Evolutionary conservation across 2,797 vertebrate genomes (phyloP), one percentile per base, ranked within the genome.

Genomic region (Scolopax rusticola): DNA sequence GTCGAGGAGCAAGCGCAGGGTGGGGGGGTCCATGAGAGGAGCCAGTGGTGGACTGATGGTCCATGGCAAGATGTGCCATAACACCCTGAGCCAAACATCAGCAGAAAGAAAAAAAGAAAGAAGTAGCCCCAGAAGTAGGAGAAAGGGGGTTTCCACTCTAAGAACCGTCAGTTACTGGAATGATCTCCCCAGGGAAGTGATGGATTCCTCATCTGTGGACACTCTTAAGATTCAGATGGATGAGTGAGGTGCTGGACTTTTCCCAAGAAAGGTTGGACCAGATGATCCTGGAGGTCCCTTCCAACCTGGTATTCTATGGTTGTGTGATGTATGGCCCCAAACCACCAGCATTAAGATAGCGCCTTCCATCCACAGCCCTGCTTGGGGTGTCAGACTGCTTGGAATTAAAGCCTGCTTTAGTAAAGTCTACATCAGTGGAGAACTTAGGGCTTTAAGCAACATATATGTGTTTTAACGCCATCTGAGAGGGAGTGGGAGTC

Each of bases 381-480:
- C 9, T 21, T 20, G 13, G 53, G n/a, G 48, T 27, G 36, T 57
- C 77, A 59, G 65, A 33, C 73, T 19, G 5, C 59, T 45, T 9
- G 1, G 28, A 78, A 70, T 61, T 30, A 48, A 30, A 69, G 59
- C 18, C 59, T 56, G 23, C 83, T 60, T 40, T 12, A 27, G 38
- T 8, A 12, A 15, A 0, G 10, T 9, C 65, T 25, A 2, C 2
- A 6, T 4, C 65, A 80, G 79, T 9, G 11, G 59, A 2, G 24
- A 51, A 24, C 67, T 50, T 6, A 5, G 36, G 50, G 87, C 60
- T 87, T 40, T 53, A 30, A 48, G 68, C 57, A 56, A 40, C 2
- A 1, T 0, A 3, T 2, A 6, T 0, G 0, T 21, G 61, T 36
- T 69, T 18, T 33, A 76, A 75, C 0, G 0, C 8, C 21, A 61